These are phyloP conservation scores for Tauraco erythrolophus DNA, from an alignment of 2,113 vertebrate species.

Conservation along the genomic window DNA sequence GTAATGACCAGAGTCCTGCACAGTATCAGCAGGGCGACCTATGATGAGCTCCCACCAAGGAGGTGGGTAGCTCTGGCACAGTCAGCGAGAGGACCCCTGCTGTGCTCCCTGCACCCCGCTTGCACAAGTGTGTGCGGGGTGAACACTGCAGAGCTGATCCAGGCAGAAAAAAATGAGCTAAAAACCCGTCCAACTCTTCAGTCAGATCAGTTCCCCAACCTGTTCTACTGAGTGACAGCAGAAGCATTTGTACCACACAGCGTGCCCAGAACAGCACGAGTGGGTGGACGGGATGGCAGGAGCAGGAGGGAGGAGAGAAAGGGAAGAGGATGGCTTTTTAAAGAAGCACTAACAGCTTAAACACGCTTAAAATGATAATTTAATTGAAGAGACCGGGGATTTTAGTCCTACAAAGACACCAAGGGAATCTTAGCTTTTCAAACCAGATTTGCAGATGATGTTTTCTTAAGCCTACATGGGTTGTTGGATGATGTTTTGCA, in stretches of 20 bases:
- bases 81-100: background rate
- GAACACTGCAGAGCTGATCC: background rate
- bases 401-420: background rate
- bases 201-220: background rate
- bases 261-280: slow-evolving; percentile 53
- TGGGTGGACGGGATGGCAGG: slow-evolving; percentile 51
- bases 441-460: background rate
- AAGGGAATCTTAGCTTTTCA: background rate
- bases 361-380: slow-evolving; percentile 29
- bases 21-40: background rate
- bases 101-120: background rate
- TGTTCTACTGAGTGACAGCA: slow-evolving; percentile 24
- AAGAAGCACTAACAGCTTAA: slow-evolving; percentile 46
- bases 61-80: rapidly evolving
- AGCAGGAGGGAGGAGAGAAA: background rate
- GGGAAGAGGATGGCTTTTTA: slow-evolving; percentile 48
- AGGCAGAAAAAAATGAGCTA: background rate
- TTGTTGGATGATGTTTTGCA: background rate
- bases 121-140: rapidly evolving
- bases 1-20: background rate
- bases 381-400: background rate
- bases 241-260: slow-evolving; percentile 36
- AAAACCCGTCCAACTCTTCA: background rate
- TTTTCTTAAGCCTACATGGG: background rate
- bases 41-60: background rate